Conservation (phyloP, 2,888 invertebrate species). For the Disparrhopalites patrizii region DNA sequence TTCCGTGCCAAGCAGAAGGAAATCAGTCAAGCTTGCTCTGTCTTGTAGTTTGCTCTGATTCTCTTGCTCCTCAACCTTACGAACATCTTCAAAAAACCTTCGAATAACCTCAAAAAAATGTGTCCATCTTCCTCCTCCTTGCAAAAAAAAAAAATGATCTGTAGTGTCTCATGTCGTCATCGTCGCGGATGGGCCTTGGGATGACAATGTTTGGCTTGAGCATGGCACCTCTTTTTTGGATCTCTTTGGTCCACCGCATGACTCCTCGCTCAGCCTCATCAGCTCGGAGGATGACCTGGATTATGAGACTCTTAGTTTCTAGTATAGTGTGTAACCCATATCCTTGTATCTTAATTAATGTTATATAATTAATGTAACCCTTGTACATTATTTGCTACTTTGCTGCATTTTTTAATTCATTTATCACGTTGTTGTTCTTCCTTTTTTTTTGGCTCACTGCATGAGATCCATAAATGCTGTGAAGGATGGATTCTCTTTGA, state of each 20-base stretch:
- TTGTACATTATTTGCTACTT: too few species aligned
- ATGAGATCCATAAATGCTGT: too few species aligned
- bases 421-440: too few species aligned
- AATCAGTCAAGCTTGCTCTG: slow-evolving; percentile 21
- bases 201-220: slow-evolving; percentile 5
- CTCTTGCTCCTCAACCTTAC: slow-evolving; percentile 32
- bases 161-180: slow-evolving; percentile 14
- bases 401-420: too few species aligned
- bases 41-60: slow-evolving; percentile 30
- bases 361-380: too few species aligned
- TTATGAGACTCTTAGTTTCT: background rate
- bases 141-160: background rate
- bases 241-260: background rate
- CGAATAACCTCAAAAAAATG: too few species aligned
- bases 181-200: slow-evolving; percentile 17
- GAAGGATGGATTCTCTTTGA: too few species aligned
- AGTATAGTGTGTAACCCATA: too few species aligned
- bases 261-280: background rate
- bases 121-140: too few species aligned
- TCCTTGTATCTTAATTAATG: too few species aligned
- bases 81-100: slow-evolving; percentile 11
- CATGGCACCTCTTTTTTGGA: background rate
- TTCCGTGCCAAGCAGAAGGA: slow-evolving; percentile 46
- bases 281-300: slow-evolving; percentile 19
- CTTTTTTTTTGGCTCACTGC: too few species aligned